Conservation (phyloP, 2,888 invertebrate species). For the Sinotaia quadrata region DNA sequence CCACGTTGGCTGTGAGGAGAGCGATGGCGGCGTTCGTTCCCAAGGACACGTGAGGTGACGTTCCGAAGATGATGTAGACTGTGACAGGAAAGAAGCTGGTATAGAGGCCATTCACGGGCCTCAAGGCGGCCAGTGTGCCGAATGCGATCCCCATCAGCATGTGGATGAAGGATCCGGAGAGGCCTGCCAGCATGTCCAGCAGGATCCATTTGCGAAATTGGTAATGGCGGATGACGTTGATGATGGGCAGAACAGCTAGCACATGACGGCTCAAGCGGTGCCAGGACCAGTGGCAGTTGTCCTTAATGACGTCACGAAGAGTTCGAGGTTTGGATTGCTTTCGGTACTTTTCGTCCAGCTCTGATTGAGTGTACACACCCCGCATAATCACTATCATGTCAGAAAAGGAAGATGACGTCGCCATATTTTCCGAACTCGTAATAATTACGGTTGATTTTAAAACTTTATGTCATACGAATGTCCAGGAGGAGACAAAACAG, state of each 20-base stretch:
- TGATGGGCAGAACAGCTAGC: slow-evolving; percentile 20
- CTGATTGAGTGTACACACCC: not conserved
- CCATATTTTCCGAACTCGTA: too few relatives aligned
- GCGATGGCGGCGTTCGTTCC: slow-evolving; percentile 64
- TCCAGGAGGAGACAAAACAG: too few relatives aligned
- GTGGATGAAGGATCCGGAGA: slow-evolving; percentile 64
- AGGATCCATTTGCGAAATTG: slow-evolving; percentile 37
- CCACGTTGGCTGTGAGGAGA: slow-evolving; percentile 58
- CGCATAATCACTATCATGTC: not conserved
- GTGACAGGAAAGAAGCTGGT: slow-evolving; percentile 59
- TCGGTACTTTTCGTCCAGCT: not conserved
- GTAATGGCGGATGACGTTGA: slow-evolving; percentile 16
- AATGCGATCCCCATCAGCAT: slow-evolving; percentile 65
- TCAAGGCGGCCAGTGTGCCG: slow-evolving; percentile 58
- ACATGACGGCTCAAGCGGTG: not conserved
- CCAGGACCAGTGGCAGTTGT: slow-evolving; percentile 19
- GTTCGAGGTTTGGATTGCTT: not conserved
- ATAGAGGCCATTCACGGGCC: slow-evolving; percentile 59
- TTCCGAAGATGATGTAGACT: slow-evolving; percentile 61
- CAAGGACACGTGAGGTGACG: slow-evolving; percentile 56
- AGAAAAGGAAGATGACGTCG: too few relatives aligned
- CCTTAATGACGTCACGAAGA: not conserved
- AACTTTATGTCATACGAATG: too few relatives aligned
- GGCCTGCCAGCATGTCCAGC: slow-evolving; percentile 59
- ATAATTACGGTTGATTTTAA: too few relatives aligned